Evolutionary conservation across 2,113 vertebrate species (phyloP).

Genomic region (Osmerus mordax): DNA sequence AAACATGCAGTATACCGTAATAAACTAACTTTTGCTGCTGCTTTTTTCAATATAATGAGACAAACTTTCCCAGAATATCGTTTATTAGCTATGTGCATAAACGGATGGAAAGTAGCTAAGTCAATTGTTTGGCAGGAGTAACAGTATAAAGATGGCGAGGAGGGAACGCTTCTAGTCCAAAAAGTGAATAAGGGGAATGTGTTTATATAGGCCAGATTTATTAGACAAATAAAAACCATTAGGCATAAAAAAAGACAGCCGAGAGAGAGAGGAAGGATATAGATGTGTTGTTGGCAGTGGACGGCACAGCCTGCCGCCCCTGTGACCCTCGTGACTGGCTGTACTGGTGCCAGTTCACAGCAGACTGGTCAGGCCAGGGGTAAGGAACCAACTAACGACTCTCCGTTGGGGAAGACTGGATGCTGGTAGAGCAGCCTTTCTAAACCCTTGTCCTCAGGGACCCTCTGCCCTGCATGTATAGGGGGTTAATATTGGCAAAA

Average conservation of each 20-base stretch:
- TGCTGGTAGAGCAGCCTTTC: neutral
- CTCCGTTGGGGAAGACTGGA: neutral
- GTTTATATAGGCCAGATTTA: too few relatives aligned
- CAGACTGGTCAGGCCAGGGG: neutral
- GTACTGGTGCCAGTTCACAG: constrained; percentile 38
- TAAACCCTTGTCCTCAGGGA: neutral
- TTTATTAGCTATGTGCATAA: too few relatives aligned
- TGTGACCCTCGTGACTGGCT: constrained; percentile 51
- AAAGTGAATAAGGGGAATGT: neutral
- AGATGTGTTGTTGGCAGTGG: constrained; percentile 21
- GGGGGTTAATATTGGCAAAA: too few relatives aligned
- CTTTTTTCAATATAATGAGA: too few relatives aligned
- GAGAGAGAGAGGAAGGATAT: neutral
- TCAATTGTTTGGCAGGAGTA: neutral
- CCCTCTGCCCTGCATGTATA: neutral
- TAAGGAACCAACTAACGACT: neutral
- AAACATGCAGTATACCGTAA: too few relatives aligned
- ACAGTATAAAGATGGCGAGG: neutral
- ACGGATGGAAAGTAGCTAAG: too few relatives aligned
- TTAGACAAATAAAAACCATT: too few relatives aligned
- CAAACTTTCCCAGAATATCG: too few relatives aligned
- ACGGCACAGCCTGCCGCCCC: constrained; percentile 61
- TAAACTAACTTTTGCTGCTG: too few relatives aligned
- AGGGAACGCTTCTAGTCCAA: neutral
- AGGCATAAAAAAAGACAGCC: too few relatives aligned